Conservation (phyloP, 2,888 invertebrate genomes). For the Camptogramma bilineatum region DNA sequence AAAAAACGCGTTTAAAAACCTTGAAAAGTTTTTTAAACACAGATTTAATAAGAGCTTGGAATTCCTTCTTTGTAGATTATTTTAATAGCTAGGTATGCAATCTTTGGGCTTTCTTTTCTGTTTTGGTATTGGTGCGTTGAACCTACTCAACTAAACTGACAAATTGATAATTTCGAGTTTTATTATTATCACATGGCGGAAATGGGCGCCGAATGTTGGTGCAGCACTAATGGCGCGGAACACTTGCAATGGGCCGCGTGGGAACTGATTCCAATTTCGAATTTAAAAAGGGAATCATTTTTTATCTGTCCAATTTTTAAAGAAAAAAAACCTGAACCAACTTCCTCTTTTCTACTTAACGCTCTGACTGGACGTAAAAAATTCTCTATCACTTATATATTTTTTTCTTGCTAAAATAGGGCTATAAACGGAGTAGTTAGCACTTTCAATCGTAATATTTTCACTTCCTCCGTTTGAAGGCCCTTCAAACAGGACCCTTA, state of each 20-base stretch:
- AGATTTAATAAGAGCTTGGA: too few relatives aligned
- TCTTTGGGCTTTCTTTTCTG: neutral
- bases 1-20: neutral
- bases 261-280: conserved; percentile 54
- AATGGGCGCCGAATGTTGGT: conserved; percentile 71
- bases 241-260: conserved; percentile 69
- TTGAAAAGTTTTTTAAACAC: too few relatives aligned
- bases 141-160: conserved; percentile 26
- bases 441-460: neutral
- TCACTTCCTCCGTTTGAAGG: conserved; percentile 42
- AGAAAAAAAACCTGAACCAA: neutral
- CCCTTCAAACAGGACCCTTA: conserved; percentile 44
- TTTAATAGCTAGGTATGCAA: neutral
- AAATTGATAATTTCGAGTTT: conserved; percentile 52
- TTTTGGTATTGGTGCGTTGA: conserved; percentile 16
- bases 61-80: neutral
- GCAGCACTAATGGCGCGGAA: conserved; percentile 70
- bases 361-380: too few relatives aligned
- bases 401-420: neutral
- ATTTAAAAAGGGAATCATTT: conserved; percentile 9
- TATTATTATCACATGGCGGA: conserved; percentile 70
- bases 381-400: neutral
- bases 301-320: neutral
- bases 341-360: too few relatives aligned
- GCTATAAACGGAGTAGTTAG: neutral